Percentiles rank a stretch among this genome's conserved stretches.
Conservation (phyloP, 2,113 vertebrate species). For the Herpailurus yagouaroundi region DNA sequence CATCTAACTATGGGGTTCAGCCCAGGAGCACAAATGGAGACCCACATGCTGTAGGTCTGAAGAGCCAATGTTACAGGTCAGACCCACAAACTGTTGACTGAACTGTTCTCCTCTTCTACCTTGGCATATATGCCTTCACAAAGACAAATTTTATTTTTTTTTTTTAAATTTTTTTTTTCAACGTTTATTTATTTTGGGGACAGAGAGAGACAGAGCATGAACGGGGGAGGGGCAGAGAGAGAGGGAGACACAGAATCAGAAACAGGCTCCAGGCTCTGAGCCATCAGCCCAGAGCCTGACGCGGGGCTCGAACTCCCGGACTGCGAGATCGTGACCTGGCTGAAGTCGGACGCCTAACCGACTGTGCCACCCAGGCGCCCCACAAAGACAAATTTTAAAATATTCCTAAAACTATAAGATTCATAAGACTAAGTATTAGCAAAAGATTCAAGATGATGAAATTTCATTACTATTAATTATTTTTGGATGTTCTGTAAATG, state of each 20-base stretch:
- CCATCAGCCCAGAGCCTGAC: too few relatives aligned
- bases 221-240: too few relatives aligned
- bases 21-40: neutral
- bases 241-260: too few relatives aligned
- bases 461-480: neutral
- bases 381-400: neutral
- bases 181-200: too few relatives aligned
- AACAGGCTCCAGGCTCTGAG: too few relatives aligned
- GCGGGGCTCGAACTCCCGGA: too few relatives aligned
- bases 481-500: neutral
- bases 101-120: neutral
- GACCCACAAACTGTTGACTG: neutral
- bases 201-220: too few relatives aligned
- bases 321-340: too few relatives aligned
- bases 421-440: neutral
- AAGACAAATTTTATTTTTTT: neutral
- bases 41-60: accelerated
- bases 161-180: too few relatives aligned
- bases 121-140: neutral
- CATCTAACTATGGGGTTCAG: neutral
- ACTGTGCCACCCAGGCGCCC: too few relatives aligned
- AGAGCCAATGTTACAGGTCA: neutral
- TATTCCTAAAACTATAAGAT: neutral
- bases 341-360: too few relatives aligned
- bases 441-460: neutral